phyloP scores from a whole-genome alignment of 2,888 invertebrate genomes.

The Schizaphis graminum region DNA sequence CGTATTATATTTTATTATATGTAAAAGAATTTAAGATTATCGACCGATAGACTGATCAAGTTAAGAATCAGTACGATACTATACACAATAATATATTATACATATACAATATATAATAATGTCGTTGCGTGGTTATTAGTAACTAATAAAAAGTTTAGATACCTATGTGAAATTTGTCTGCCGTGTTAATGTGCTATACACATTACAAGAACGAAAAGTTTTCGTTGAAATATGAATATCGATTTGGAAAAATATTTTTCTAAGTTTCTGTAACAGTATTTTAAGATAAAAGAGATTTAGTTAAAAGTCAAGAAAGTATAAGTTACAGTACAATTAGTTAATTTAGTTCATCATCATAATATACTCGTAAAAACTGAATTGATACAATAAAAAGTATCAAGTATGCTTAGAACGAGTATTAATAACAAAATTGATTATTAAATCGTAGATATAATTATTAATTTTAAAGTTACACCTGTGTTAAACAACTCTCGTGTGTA shows the following conservation, averaged over 20 bases:
- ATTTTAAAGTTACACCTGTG: not conserved
- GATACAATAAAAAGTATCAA: not conserved
- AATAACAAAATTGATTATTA: not conserved
- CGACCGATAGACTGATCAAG: not conserved
- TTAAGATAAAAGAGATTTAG: not conserved
- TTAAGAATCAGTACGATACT: not conserved
- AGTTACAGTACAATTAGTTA: not conserved
- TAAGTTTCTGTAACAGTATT: not conserved
- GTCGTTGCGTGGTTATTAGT: not conserved
- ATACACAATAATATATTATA: not conserved
- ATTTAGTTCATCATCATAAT: not conserved
- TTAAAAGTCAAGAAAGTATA: not conserved
- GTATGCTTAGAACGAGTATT: not conserved
- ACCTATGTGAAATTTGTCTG: not conserved
- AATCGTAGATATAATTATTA: not conserved
- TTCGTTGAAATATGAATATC: not conserved
- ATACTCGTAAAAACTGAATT: not conserved
- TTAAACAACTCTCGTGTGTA: too few species aligned
- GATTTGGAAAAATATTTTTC: not conserved
- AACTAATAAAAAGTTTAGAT: not conserved
- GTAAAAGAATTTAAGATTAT: constrained; percentile 1
- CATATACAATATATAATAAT: not conserved
- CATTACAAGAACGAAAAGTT: not conserved
- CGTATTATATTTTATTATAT: not conserved
- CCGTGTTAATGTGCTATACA: not conserved